Percentiles rank a stretch among this genome's conserved stretches.
These are phyloP conservation scores for Kryptolebias marmoratus DNA, from an alignment of 2,113 vertebrate genomes.

Conservation along the genomic window DNA sequence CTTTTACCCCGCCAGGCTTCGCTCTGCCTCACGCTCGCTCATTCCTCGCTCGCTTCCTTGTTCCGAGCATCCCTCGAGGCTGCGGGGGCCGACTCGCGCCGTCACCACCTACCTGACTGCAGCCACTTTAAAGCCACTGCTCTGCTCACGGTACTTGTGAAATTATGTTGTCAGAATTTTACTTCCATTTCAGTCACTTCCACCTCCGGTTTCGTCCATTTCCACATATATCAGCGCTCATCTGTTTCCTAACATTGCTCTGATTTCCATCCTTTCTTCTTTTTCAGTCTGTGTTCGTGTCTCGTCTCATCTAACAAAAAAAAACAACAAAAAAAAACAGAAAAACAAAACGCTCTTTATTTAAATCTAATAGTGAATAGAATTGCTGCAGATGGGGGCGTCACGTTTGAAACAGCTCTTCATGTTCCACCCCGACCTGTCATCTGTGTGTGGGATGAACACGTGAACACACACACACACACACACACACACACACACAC, in stretches of 20 bases:
- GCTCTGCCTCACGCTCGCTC: conserved; percentile 23
- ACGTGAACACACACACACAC: conserved; percentile 8
- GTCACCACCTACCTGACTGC: conserved; percentile 39
- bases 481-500: conserved; percentile 16
- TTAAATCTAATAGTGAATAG: conserved; percentile 67
- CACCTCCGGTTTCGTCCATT: conserved; percentile 20
- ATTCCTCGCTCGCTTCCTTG: conserved; percentile 36
- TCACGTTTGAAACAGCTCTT: conserved; percentile 17
- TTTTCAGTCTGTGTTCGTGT: conserved; percentile 65
- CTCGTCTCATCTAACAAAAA: conserved; percentile 70
- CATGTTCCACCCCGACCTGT: conserved; percentile 30
- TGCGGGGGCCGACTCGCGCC: conserved; percentile 60
- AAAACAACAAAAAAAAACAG: conserved; percentile 64
- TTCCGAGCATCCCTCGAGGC: conserved; percentile 36
- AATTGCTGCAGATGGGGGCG: conserved; percentile 54
- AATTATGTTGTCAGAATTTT: conserved; percentile 55
- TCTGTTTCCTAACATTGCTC: conserved; percentile 28
- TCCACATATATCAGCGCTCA: conserved; percentile 60
- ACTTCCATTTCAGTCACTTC: conserved; percentile 14
- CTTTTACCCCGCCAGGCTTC: neutral
- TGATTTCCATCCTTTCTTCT: conserved; percentile 28
- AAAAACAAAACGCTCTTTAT: conserved; percentile 67
- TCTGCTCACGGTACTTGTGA: conserved; percentile 47
- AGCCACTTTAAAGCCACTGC: conserved; percentile 41
- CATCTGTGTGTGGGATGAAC: conserved; percentile 28